Evolutionary conservation across 2,113 vertebrate genomes (phyloP), one percentile per base, ranked within the genome.

Genomic region (Catagonus wagneri): DNA sequence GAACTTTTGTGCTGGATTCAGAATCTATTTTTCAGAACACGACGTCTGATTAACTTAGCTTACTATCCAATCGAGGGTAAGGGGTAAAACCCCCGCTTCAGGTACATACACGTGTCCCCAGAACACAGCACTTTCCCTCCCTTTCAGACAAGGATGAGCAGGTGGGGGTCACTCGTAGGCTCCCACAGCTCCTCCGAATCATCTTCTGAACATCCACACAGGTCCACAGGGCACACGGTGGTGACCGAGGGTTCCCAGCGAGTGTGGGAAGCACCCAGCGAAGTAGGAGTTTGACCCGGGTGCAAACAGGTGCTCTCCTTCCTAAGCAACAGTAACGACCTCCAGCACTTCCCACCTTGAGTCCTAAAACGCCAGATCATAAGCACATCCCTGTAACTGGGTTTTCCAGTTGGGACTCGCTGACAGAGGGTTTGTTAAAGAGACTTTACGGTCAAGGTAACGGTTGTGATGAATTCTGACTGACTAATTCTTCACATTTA

Each of bases 161-260:
- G n/a, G 22, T 2, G 7, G 89, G 22, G 23, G 50, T 50, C 58
- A 2, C 80, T 27, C 12, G 6, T 39, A 83, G 65, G n/a, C 10
- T 34, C 10, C 13, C 14, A 14, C 17, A 14, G 4, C 19, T 22
- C 44, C 54, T 68, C 50, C 13, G 23, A 27, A 20, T 66, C 54
- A 13, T 10, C 16, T 56, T 61, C 17, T 2, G 16, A 87, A 65
- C 12, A 39, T 32, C n/a, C 8, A 0, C 3, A 4, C 10, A 17
- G 29, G 68, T 23, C 29, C 27, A 22, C 7, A 20, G 2, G 50
- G 69, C 4, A 16, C 4, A 0, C 0, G 0, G 13, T 3, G 20
- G 32, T 60, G 68, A 20, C 32, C 9, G 2, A 15, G 44, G n/a
- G 52, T 36, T 10, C 36, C 14, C 7, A 10, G 10, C 17, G 3